Conservation (phyloP, 1,140 invertebrate genomes). For the Himalopsyche phryganea region DNA sequence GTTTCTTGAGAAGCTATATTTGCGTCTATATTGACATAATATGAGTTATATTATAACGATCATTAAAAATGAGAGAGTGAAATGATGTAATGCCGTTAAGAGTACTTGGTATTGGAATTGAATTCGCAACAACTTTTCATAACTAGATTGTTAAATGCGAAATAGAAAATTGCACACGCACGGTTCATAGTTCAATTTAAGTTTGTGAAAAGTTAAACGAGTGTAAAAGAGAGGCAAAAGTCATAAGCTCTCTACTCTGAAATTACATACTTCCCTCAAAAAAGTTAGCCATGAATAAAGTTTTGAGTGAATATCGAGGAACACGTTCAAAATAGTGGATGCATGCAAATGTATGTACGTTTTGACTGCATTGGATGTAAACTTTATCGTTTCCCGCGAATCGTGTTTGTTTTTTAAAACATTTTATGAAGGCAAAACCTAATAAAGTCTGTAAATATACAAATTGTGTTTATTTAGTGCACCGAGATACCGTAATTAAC, state of each 20-base stretch:
- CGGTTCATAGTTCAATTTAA: conserved; percentile 29
- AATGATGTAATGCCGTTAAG: no score
- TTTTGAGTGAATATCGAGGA: conserved; percentile 16
- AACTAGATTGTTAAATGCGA: conserved; percentile 3
- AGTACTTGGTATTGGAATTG: not conserved
- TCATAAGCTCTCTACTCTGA: conserved; percentile 29
- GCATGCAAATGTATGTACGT: not conserved
- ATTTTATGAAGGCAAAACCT: no score
- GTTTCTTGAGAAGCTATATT: no score
- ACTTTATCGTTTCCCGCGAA: no score
- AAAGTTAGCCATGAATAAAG: conserved; percentile 22
- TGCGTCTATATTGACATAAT: no score
- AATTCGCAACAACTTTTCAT: not conserved
- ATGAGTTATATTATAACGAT: no score
- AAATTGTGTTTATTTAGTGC: no score
- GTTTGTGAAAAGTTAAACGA: conserved; percentile 22
- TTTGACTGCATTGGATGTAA: no score
- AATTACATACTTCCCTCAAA: conserved; percentile 27
- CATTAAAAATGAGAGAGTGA: no score
- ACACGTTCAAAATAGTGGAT: conserved; percentile 6
- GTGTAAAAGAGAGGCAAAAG: conserved; percentile 20
- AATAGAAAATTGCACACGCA: conserved; percentile 7
- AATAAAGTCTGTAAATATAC: no score
- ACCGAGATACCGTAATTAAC: no score
- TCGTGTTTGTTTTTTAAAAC: no score